phyloP scores from a whole-genome alignment of 2,113 vertebrate species.

The Acanthochromis polyacanthus region DNA sequence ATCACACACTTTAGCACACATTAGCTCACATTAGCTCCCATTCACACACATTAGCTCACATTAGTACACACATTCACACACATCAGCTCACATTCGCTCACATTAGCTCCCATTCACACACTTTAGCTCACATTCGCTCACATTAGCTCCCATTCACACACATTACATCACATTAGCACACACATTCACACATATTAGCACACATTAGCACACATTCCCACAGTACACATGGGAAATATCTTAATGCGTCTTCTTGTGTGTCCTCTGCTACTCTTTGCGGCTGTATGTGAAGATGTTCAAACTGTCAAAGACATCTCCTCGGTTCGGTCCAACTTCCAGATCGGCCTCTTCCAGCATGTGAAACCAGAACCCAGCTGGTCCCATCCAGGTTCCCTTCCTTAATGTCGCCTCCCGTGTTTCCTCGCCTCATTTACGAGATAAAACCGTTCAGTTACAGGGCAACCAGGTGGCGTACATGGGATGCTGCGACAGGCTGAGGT shows the following conservation, averaged over 20 bases:
- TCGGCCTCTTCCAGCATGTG: constrained; percentile 40
- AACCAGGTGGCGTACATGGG: constrained; percentile 91
- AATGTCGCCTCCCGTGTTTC: constrained; percentile 3
- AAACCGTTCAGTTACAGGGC: constrained; percentile 91
- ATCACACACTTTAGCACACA: no score
- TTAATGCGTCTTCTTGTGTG: constrained; percentile 20
- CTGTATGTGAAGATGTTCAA: neutral
- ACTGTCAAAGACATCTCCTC: neutral
- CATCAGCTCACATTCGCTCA: no score
- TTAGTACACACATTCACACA: no score
- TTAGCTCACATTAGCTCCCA: no score
- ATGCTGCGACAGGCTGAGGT: constrained; percentile 82
- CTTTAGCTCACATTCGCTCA: no score
- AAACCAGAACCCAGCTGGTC: constrained; percentile 13
- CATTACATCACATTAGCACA: no score
- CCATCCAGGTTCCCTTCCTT: constrained; percentile 32
- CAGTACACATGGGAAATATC: constrained; percentile 26
- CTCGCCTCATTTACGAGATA: constrained; percentile 21
- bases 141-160: no score
- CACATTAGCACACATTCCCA: neutral
- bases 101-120: no score
- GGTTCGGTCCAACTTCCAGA: constrained; percentile 2
- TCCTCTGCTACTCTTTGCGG: constrained; percentile 17
- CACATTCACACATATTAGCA: neutral
- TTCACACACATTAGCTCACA: no score